phyloP scores from a whole-genome alignment of 2,797 vertebrate genomes.

The Neostethus bicornis region DNA sequence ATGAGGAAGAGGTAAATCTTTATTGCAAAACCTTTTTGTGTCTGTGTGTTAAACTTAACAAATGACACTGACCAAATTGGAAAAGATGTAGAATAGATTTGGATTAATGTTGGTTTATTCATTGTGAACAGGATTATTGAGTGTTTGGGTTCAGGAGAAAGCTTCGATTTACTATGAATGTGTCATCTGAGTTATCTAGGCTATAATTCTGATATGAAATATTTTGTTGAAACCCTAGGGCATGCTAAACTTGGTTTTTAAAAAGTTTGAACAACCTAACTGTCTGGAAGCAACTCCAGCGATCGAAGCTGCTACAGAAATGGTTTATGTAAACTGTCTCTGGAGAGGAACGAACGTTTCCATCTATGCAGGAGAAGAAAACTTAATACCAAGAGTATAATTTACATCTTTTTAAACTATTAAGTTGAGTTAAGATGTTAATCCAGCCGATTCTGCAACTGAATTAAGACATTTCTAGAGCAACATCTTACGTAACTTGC shows the following conservation, averaged over 20 bases:
- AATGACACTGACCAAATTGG: too few species aligned
- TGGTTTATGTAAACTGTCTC: slow-evolving; percentile 1
- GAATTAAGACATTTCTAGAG: not conserved
- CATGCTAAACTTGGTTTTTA: not conserved
- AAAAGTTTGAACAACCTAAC: not conserved
- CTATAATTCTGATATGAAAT: not conserved
- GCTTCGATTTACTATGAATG: not conserved
- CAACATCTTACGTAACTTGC: not conserved
- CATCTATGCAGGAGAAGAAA: not conserved
- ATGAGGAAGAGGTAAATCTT: too few species aligned
- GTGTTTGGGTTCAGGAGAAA: not conserved
- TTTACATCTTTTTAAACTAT: not conserved
- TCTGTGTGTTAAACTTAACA: not conserved
- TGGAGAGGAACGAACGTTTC: not conserved
- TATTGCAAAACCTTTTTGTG: too few species aligned
- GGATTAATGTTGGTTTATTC: not conserved
- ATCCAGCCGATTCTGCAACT: not conserved
- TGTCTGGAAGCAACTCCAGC: not conserved
- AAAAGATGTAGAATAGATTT: not conserved
- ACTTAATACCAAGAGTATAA: not conserved
- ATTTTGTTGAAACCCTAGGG: not conserved
- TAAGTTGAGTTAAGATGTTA: not conserved
- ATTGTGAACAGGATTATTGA: not conserved
- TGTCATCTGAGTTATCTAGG: not conserved
- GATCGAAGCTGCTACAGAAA: not conserved